Evolutionary conservation across 2,113 vertebrate genomes (phyloP), one percentile per base, ranked within the genome.

Genomic region (Carassius carassius): DNA sequence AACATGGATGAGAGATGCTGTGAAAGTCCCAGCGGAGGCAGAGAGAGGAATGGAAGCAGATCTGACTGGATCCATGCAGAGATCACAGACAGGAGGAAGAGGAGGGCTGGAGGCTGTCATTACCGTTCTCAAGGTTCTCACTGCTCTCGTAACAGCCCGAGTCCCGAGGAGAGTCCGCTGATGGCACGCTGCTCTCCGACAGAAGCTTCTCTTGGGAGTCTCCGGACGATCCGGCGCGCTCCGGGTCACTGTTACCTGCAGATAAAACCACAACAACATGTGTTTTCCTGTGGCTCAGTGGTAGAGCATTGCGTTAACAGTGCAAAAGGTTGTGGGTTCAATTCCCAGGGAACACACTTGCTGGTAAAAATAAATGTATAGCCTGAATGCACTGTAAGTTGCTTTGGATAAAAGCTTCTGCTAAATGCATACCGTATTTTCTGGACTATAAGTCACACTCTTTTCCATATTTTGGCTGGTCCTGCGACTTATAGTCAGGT

Each of bases 111-210:
- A 85, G 87, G 91, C 79, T 86, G 85, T 92, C 89, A 88, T 96
- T 98, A 96, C 96, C 97, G 63, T 96, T 97, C 89, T 98, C 97
- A 91, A 98, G 92, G 93, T 97, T 97, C 93, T 99, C 97, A 74
- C 91, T 99, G 93, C 97, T 97, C 92, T 99, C 98, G 0, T 98
- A 99, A 94, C 98, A 99, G 84, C 98, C 98, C 0, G 98, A 99
- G 94, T 99, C 98, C 67, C 97, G 94, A 1, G 98, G 98, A 19
- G 97, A 97, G 91, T 97, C 94, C 69, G 94, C 95, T 0, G 91
- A 86, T 32, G 93, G 92, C 87, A 93, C 93, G 4, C 94, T 95
- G 82, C 92, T 90, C 78, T 96, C 96, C 49, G 94, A 92, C 4
- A 96, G 94, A 86, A 97, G 94, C 92, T 96, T 97, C 91, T 97